Evolutionary conservation across 2,888 invertebrate species (phyloP).

Genomic region (Drosophila kambysellisi): DNA sequence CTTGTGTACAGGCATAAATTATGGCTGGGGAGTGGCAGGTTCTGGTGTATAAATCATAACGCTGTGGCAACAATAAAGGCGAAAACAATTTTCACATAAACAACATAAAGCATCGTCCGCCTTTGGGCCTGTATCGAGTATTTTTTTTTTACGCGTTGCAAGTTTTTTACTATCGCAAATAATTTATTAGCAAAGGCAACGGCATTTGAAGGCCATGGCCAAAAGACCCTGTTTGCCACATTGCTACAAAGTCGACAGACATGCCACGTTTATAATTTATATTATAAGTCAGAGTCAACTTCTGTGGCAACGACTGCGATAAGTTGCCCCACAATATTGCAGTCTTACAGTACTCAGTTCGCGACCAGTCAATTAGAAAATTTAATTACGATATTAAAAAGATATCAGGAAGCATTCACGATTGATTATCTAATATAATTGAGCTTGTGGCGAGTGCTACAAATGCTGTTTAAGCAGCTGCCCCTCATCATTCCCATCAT

Average conservation of each 20-base stretch:
- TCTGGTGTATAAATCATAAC: constrained; percentile 67
- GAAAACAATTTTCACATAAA: constrained; percentile 67
- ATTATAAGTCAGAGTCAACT: constrained; percentile 53
- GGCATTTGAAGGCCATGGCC: constrained; percentile 39
- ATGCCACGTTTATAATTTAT: constrained; percentile 27
- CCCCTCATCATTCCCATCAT: neutral
- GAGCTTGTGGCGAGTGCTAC: constrained; percentile 32
- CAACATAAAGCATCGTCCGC: constrained; percentile 60
- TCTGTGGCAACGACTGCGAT: constrained; percentile 14
- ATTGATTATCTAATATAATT: constrained; percentile 64
- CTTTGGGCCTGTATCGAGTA: constrained; percentile 32
- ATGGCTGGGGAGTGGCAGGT: constrained; percentile 58
- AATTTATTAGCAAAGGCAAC: constrained; percentile 67
- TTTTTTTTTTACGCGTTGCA: constrained; percentile 53
- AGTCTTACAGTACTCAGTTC: constrained; percentile 2
- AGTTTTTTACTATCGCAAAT: constrained; percentile 49
- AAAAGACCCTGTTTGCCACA: constrained; percentile 34
- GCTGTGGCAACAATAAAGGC: constrained; percentile 18
- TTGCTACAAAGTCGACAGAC: constrained; percentile 36
- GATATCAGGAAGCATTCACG: constrained; percentile 33
- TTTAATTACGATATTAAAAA: constrained; percentile 58
- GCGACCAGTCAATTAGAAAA: constrained; percentile 68
- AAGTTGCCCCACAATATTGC: constrained; percentile 27
- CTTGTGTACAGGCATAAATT: constrained; percentile 61
- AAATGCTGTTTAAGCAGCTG: constrained; percentile 8